Evolutionary conservation across 2,888 invertebrate species (phyloP).

Genomic region (Alitta virens): DNA sequence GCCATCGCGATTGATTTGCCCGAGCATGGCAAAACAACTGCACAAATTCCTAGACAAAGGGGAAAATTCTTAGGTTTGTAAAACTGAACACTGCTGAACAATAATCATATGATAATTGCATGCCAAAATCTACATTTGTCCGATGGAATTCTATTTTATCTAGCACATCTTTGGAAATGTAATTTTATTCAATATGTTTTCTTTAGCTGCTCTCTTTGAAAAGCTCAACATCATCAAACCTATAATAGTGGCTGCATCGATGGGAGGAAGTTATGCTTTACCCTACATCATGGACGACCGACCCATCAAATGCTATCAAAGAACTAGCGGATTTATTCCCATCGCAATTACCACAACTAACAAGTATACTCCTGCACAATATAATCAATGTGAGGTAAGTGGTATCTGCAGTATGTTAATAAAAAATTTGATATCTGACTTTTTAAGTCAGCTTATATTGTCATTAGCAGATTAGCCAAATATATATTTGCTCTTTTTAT

Average conservation of each 20-base stretch:
- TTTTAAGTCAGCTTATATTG: too few relatives aligned
- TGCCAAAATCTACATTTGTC: too few relatives aligned
- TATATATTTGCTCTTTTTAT: neutral
- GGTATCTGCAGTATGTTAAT: too few relatives aligned
- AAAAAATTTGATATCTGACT: too few relatives aligned
- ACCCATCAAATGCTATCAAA: slow-evolving; percentile 32
- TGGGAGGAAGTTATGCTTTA: slow-evolving; percentile 59
- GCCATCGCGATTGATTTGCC: slow-evolving; percentile 60
- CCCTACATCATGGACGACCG: slow-evolving; percentile 51
- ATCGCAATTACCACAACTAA: slow-evolving; percentile 56
- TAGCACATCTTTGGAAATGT: too few relatives aligned
- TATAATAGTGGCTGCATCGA: slow-evolving; percentile 59
- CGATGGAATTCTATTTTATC: too few relatives aligned
- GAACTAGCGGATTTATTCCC: slow-evolving; percentile 55
- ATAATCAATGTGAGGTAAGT: slow-evolving; percentile 32
- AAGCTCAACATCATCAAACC: slow-evolving; percentile 30
- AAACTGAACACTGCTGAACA: too few relatives aligned
- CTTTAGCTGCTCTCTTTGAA: too few relatives aligned
- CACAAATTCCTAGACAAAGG: neutral
- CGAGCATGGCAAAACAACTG: slow-evolving; percentile 38
- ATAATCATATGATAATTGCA: too few relatives aligned
- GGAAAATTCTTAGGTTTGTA: neutral
- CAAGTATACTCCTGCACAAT: slow-evolving; percentile 31
- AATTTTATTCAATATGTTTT: too few relatives aligned
- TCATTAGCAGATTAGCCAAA: too few relatives aligned